Evolutionary conservation across 1,140 invertebrate genomes (phyloP), one percentile per base, ranked within the genome.

Genomic region (Cardiocondyla obscurior): DNA sequence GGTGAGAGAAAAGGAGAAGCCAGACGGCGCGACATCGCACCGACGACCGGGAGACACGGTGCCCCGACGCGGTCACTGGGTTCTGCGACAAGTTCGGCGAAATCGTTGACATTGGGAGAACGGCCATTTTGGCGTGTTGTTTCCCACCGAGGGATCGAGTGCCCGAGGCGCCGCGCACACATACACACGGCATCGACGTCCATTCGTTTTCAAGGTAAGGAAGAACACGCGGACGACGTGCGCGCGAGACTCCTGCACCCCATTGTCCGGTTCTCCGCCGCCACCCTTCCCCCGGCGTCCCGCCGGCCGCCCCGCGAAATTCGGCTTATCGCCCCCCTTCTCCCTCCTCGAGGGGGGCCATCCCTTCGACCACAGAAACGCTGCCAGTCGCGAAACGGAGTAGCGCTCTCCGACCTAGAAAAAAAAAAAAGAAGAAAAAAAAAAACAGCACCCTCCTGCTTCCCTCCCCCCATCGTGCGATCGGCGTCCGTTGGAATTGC

Each of bases 111-210:
- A 92, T 92, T 92, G 92, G 89, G 89, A 25, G 62, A 85, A 89
- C 92, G 91, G 92, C 92, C 92, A 93, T 93, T 92, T 93, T 93
- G 91, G 89, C 91, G 89, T 92, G 89, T 92, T 92, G 91, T 92
- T 92, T 89, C 88, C 46, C 74, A 65, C 62, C 86, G 55, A n/a
- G n/a, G n/a, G n/a, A 91, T 91, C 90, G 87, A 91, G 90, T 89
- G 86, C 89, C 89, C 77, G 49, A 79, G 62, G 84, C 62, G 30
- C 36, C 39, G 22, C 49, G 53, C 8, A 62, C 3, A 62, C 28
- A 69, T n/a, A 74, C 12, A 77, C 84, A 88, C 89, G 79, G 89
- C 87, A 93, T 92, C 91, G 89, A 90, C 87, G 86, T 89, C 90
- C 92, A 92, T 92, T 90, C 87, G 88, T 92, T 88, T 76, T 88